These are phyloP conservation scores for Rhorus exstirpatorius DNA, from an alignment of 2,888 invertebrate species.

Conservation along the genomic window DNA sequence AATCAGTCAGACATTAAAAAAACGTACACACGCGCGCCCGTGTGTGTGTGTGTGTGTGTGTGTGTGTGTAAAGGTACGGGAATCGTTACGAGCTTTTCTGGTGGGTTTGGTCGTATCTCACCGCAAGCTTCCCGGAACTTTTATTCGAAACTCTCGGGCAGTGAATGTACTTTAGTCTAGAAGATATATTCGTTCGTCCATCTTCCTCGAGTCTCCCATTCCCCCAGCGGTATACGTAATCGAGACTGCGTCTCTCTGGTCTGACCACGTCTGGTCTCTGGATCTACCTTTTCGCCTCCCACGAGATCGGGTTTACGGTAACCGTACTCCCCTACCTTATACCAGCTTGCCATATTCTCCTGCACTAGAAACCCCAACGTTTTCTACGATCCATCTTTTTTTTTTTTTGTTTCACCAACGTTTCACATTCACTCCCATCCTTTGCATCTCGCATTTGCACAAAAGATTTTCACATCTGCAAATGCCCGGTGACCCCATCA, in stretches of 20 bases:
- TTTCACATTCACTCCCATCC: too few relatives aligned
- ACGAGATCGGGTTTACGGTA: conserved; percentile 26
- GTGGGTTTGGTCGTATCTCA: conserved; percentile 7
- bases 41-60: too few relatives aligned
- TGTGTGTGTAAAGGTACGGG: conserved; percentile 6
- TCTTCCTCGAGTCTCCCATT: conserved; percentile 57
- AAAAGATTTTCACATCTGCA: too few relatives aligned
- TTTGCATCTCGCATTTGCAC: too few relatives aligned
- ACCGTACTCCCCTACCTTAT: not conserved
- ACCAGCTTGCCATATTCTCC: conserved; percentile 5
- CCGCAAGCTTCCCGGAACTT: conserved; percentile 55
- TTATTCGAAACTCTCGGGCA: conserved; percentile 67
- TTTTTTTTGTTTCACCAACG: too few relatives aligned
- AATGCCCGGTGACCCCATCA: too few relatives aligned
- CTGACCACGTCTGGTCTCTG: conserved; percentile 49
- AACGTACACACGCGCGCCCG: not conserved
- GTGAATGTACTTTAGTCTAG: conserved; percentile 63
- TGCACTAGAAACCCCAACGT: conserved; percentile 13
- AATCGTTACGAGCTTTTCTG: conserved; percentile 48
- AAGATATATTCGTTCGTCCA: conserved; percentile 72
- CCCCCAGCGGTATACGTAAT: conserved; percentile 49
- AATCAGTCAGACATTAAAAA: not conserved
- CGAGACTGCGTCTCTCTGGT: conserved; percentile 45
- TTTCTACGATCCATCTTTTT: conserved; percentile 22
- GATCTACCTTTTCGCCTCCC: conserved; percentile 12